A percentile compares a stretch with the other conserved stretches of the same genome.
These are phyloP conservation scores for Camponotus pennsylvanicus DNA, from an alignment of 1,140 invertebrate genomes.

Conservation along the genomic window DNA sequence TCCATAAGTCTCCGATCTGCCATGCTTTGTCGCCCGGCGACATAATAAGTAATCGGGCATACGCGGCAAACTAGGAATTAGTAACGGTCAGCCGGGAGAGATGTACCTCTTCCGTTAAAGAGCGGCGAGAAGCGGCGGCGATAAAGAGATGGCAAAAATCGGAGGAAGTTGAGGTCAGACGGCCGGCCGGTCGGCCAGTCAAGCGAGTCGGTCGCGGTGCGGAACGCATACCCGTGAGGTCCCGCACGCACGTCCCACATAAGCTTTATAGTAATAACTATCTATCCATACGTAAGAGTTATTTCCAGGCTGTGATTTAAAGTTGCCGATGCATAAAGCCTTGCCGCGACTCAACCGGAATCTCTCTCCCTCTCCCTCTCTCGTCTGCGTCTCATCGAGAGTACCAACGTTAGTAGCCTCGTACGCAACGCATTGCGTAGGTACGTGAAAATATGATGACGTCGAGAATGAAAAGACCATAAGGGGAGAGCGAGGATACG, in stretches of 20 bases:
- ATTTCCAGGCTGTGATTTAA: constrained; percentile 76
- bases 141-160: constrained; percentile 61
- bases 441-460: constrained; percentile 57
- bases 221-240: constrained; percentile 54
- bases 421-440: constrained; percentile 2
- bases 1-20: constrained; percentile 41
- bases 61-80: constrained; percentile 51
- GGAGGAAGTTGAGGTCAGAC: constrained; percentile 64
- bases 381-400: neutral
- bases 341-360: constrained; percentile 26
- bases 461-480: constrained; percentile 21
- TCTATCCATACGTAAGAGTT: constrained; percentile 74
- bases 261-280: constrained; percentile 72
- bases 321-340: constrained; percentile 74
- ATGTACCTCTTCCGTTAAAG: constrained; percentile 56
- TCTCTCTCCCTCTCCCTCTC: neutral
- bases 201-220: constrained; percentile 39
- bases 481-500: constrained; percentile 28
- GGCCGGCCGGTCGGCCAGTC: constrained; percentile 50
- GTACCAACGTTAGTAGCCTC: constrained; percentile 25
- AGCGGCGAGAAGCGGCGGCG: constrained; percentile 36
- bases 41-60: constrained; percentile 41
- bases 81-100: constrained; percentile 48
- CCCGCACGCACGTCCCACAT: constrained; percentile 65
- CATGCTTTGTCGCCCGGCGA: constrained; percentile 42